Evolutionary conservation across 2,888 invertebrate genomes (phyloP), one percentile per base, ranked within the genome.

Genomic region (Watsonalla cultraria): DNA sequence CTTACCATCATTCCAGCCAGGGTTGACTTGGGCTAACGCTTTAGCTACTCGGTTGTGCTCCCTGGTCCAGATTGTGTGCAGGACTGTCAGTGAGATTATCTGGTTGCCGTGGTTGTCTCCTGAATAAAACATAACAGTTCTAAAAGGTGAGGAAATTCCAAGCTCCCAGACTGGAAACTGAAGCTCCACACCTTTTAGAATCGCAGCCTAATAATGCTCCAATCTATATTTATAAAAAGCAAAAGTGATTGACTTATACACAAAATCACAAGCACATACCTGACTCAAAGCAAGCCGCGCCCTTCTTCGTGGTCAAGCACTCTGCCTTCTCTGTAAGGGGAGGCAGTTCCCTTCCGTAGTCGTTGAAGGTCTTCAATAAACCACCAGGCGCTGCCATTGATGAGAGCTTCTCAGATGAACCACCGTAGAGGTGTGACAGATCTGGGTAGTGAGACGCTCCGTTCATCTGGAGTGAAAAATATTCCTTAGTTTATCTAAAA

Each of bases 11-110:
- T 91, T 87, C 94, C 95, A 96, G 48, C 92, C 91, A 0, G 95
- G 95, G 88, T 98, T 97, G 7, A 96, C 65, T 4, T 82, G 73
- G 0, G 87, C 69, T 34, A 97, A 77, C 5, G 88, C 90, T 2
- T 83, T 81, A 0, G 96, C 96, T 0, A 97, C 73, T 0, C 96
- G 92, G 80, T 97, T 97, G 78, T 97, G 97, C 70, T 97, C 96
- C 37, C 97, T 91, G 14, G 95, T 92, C 74, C 95, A 94, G 7
- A 96, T 70, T 0, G 94, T 93, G 63, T 97, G 96, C 0, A 96
- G 71, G 0, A 94, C 92, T 0, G 95, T 94, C 47, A 96, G 85
- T 0, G 95, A 94, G 7, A 96, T 93, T 66, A 95, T 94, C 78
- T 96, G 96, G 82, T 96, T 96, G 0, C 93, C 94, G 59, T 96